Evolutionary conservation across 2,113 vertebrate species (phyloP).

Genomic region (Typhlomys cinereus): DNA sequence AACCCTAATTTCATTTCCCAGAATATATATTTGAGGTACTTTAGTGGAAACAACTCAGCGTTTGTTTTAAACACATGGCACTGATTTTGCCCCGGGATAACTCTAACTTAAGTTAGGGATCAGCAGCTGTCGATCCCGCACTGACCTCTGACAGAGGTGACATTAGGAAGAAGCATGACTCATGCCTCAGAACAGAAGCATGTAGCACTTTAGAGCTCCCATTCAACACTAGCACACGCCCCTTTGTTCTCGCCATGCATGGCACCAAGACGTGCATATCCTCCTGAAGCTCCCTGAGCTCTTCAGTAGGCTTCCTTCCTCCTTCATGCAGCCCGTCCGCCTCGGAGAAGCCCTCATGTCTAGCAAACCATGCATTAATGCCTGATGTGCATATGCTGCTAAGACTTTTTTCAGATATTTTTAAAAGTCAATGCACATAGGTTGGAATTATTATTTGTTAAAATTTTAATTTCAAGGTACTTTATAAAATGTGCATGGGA

Average conservation of each 20-base stretch:
- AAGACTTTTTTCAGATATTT: neutral
- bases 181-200: no score
- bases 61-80: neutral
- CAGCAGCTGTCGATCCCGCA: neutral
- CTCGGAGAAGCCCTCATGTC: neutral
- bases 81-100: neutral
- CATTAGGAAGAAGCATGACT: no score
- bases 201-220: no score
- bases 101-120: neutral
- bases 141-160: neutral
- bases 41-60: neutral
- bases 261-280: neutral
- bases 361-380: neutral
- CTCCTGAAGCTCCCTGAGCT: no score
- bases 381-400: neutral
- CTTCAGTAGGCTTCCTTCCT: neutral
- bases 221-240: no score
- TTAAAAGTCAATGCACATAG: neutral
- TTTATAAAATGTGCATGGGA: neutral
- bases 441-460: constrained; percentile 7
- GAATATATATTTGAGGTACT: neutral
- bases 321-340: fast-evolving
- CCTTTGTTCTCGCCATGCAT: no score
- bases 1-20: neutral
- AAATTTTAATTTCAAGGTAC: neutral